Evolutionary conservation across 2,888 invertebrate species (phyloP).

Genomic region (Syrista parreyssii): DNA sequence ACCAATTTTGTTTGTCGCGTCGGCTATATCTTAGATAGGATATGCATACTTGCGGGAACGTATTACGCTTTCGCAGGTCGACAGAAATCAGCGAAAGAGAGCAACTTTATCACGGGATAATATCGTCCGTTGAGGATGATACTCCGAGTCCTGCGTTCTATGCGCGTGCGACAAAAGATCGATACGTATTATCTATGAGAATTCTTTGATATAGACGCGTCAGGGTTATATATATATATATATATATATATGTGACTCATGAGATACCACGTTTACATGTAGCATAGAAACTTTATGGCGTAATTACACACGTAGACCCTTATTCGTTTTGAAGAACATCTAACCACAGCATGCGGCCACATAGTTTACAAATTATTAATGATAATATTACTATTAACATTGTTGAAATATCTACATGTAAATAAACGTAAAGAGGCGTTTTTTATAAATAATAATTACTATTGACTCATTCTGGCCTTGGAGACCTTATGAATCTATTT

Average conservation of each 20-base stretch:
- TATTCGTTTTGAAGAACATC: conserved; percentile 43
- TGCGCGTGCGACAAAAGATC: background rate
- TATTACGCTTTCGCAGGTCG: no score
- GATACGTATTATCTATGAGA: background rate
- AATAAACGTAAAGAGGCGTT: conserved; percentile 60
- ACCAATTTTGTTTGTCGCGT: background rate
- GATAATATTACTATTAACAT: conserved; percentile 52
- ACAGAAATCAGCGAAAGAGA: no score
- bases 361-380: conserved; percentile 47
- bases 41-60: no score
- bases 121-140: background rate
- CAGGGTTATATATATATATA: background rate
- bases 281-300: conserved; percentile 40
- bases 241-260: conserved; percentile 22
- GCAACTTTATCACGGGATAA: no score
- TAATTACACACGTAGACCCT: conserved; percentile 44
- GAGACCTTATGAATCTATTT: background rate
- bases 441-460: conserved; percentile 50
- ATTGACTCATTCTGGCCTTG: conserved; percentile 5
- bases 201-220: background rate
- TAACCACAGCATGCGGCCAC: conserved; percentile 49
- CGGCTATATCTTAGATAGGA: background rate
- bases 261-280: conserved; percentile 11
- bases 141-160: background rate
- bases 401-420: conserved; percentile 61